Conservation (phyloP, 2,888 invertebrate genomes). For the Torymus texanus region DNA sequence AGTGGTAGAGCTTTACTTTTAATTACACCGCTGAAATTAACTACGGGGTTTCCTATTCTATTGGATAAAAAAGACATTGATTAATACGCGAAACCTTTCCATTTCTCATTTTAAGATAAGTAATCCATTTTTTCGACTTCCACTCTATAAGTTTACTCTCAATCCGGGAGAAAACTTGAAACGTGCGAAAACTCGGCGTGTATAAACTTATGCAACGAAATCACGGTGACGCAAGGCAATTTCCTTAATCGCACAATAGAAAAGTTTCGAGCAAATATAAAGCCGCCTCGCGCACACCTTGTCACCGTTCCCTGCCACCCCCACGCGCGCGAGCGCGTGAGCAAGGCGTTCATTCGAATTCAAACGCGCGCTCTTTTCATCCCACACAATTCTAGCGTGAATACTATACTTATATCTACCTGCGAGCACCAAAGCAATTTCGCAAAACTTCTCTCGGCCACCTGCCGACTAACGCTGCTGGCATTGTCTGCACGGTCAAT, state of each 20-base stretch:
- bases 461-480: too few relatives aligned
- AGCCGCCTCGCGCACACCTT: background rate
- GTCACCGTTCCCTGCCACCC: background rate
- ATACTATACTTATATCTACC: background rate
- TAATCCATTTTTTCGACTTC: too few relatives aligned
- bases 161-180: too few relatives aligned
- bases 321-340: background rate
- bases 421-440: background rate
- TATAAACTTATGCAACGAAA: background rate
- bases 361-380: constrained; percentile 3
- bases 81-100: too few relatives aligned
- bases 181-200: too few relatives aligned
- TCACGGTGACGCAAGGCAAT: background rate
- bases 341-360: background rate
- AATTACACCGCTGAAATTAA: too few relatives aligned
- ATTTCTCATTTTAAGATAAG: too few relatives aligned
- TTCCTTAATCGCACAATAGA: constrained; percentile 17
- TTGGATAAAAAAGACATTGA: too few relatives aligned
- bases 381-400: background rate
- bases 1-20: too few relatives aligned
- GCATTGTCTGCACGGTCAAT: too few relatives aligned
- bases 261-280: background rate
- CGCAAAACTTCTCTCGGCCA: background rate
- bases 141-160: too few relatives aligned
- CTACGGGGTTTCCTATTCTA: too few relatives aligned